Conservation (phyloP, 2,888 invertebrate species). For the Cyrtodaria siliqua region DNA sequence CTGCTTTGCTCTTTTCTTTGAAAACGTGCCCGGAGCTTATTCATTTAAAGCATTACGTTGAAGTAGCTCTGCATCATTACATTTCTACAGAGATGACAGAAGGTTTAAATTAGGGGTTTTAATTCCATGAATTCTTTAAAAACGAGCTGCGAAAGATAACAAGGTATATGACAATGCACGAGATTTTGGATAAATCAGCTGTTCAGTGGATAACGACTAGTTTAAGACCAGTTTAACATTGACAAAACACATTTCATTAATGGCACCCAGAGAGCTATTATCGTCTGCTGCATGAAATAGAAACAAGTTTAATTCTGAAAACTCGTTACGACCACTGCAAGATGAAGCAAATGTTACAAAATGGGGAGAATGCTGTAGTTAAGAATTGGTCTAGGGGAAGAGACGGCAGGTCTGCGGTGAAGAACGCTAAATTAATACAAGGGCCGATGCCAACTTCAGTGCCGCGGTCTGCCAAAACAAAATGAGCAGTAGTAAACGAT, state of each 20-base stretch:
- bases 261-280: slow-evolving; percentile 57
- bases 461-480: slow-evolving; percentile 42
- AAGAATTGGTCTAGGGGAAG: not conserved
- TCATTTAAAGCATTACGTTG: slow-evolving; percentile 33
- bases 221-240: slow-evolving; percentile 42
- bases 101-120: slow-evolving; percentile 48
- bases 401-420: not conserved
- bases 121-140: slow-evolving; percentile 2
- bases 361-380: not conserved
- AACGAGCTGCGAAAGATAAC: slow-evolving; percentile 1
- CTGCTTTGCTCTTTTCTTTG: slow-evolving; percentile 34
- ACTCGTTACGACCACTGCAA: slow-evolving; percentile 58
- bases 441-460: slow-evolving; percentile 31
- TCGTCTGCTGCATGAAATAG: slow-evolving; percentile 52
- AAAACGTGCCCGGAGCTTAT: slow-evolving; percentile 24
- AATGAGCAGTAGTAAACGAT: slow-evolving; percentile 44
- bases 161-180: slow-evolving; percentile 30
- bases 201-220: slow-evolving; percentile 65
- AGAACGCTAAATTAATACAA: slow-evolving; percentile 31
- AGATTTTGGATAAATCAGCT: slow-evolving; percentile 26
- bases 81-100: slow-evolving; percentile 31
- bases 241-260: slow-evolving; percentile 64
- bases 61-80: slow-evolving; percentile 32
- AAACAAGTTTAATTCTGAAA: slow-evolving; percentile 66
- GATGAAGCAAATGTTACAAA: slow-evolving; percentile 13